These are phyloP conservation scores for Amphibalanus amphitrite DNA, from an alignment of 1,140 invertebrate genomes.

Conservation along the genomic window DNA sequence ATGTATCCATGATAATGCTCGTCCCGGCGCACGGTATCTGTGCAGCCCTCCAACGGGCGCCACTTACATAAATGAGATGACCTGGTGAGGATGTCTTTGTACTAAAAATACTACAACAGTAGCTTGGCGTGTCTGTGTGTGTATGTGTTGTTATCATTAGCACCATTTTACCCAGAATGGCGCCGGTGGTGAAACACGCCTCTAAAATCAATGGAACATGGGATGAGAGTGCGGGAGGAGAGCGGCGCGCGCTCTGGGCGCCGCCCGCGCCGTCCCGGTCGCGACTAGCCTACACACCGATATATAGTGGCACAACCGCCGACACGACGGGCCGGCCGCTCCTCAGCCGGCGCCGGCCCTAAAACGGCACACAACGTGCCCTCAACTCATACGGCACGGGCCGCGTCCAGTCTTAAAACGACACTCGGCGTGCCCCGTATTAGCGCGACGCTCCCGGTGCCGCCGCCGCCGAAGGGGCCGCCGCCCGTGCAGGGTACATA, in stretches of 20 bases:
- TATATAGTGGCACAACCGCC: not conserved
- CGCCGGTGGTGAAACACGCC: not conserved
- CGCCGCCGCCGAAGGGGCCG: not conserved
- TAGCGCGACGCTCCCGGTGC: too few relatives aligned
- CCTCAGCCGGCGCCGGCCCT: too few relatives aligned
- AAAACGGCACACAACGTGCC: too few relatives aligned
- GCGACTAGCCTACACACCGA: not conserved
- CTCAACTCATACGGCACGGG: too few relatives aligned
- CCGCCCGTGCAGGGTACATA: not conserved
- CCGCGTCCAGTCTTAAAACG: too few relatives aligned
- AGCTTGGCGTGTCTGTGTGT: not conserved
- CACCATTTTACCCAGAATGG: not conserved
- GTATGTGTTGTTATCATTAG: not conserved
- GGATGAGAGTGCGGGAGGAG: not conserved
- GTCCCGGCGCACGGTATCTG: too few relatives aligned
- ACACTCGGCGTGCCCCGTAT: too few relatives aligned
- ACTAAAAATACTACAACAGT: constrained; percentile 1
- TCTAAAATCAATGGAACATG: not conserved
- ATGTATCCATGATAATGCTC: not conserved
- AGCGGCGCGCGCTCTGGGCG: not conserved
- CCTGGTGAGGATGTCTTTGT: not conserved
- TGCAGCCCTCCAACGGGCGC: not conserved
- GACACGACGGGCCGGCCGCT: too few relatives aligned
- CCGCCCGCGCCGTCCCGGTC: too few relatives aligned
- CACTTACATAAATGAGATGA: not conserved